These are phyloP conservation scores for Leptodactylus fallax DNA, from an alignment of 2,797 vertebrate species.

Conservation along the genomic window DNA sequence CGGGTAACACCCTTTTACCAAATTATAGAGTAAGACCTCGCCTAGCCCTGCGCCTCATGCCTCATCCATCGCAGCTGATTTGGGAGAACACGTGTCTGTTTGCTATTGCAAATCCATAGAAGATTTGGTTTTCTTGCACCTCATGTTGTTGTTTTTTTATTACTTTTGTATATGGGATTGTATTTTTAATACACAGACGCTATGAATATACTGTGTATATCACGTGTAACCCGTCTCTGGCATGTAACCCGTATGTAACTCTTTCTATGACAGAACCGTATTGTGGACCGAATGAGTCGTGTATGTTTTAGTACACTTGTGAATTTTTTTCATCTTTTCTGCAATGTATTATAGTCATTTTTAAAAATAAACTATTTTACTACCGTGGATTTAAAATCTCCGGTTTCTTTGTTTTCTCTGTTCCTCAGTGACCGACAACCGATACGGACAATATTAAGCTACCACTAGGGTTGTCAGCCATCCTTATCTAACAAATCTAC, in stretches of 20 bases:
- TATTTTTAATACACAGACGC: conserved; percentile 60
- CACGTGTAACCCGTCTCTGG: conserved; percentile 65
- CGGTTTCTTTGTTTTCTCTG: background rate
- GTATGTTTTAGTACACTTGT: conserved; percentile 79
- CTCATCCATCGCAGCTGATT: background rate
- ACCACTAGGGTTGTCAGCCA: background rate
- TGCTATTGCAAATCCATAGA: conserved; percentile 43
- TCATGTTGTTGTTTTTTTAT: background rate
- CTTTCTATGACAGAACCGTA: conserved; percentile 75
- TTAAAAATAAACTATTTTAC: conserved; percentile 62
- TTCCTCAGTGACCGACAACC: background rate
- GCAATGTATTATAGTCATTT: conserved; percentile 38
- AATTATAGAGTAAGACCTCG: background rate
- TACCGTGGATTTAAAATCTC: background rate
- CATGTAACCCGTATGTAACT: conserved; percentile 55
- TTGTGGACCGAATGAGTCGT: conserved; percentile 68
- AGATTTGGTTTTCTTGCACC: conserved; percentile 12
- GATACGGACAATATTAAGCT: background rate
- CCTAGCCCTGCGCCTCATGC: background rate
- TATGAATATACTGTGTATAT: conserved; percentile 75
- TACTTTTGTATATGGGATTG: conserved; percentile 39
- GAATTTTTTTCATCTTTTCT: background rate
- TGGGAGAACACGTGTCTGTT: background rate
- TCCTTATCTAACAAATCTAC: background rate
- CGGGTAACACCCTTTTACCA: conserved; percentile 7